Evolutionary conservation across 1,140 invertebrate species (phyloP).

Genomic region (Drosophila lini): DNA sequence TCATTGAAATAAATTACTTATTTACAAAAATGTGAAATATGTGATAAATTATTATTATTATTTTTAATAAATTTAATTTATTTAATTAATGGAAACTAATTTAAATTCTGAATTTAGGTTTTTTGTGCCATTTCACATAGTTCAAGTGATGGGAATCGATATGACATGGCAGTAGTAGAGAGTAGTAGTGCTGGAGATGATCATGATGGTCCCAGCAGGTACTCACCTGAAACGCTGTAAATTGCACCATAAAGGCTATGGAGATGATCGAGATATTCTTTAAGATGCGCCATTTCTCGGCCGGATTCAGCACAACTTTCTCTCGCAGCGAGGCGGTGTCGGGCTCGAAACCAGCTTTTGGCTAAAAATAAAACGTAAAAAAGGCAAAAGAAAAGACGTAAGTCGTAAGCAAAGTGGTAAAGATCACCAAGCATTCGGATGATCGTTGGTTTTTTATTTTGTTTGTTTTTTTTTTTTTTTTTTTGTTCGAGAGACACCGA

Average conservation of each 20-base stretch:
- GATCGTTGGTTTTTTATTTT: conserved; percentile 8
- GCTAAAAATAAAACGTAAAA: conserved; percentile 71
- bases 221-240: conserved; percentile 92
- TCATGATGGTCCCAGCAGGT: not conserved
- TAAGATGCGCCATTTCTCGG: conserved; percentile 93
- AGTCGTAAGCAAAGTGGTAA: conserved; percentile 42
- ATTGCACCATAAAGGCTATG: conserved; percentile 95
- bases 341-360: conserved; percentile 82
- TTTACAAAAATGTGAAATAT: no score
- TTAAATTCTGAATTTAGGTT: not conserved
- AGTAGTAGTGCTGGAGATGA: not conserved
- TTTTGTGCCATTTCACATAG: no score
- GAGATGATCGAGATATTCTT: conserved; percentile 95
- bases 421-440: conserved; percentile 26
- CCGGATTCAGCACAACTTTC: conserved; percentile 90
- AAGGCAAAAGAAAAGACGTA: conserved; percentile 28
- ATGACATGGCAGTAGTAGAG: no score
- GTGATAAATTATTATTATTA: no score
- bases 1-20: no score
- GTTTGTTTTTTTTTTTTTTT: not conserved
- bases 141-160: not conserved
- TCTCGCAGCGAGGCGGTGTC: conserved; percentile 85
- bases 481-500: not conserved
- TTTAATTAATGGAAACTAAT: not conserved
- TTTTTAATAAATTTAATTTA: not conserved